Conservation (phyloP, 2,113 vertebrate species). For the Petaurus breviceps region DNA sequence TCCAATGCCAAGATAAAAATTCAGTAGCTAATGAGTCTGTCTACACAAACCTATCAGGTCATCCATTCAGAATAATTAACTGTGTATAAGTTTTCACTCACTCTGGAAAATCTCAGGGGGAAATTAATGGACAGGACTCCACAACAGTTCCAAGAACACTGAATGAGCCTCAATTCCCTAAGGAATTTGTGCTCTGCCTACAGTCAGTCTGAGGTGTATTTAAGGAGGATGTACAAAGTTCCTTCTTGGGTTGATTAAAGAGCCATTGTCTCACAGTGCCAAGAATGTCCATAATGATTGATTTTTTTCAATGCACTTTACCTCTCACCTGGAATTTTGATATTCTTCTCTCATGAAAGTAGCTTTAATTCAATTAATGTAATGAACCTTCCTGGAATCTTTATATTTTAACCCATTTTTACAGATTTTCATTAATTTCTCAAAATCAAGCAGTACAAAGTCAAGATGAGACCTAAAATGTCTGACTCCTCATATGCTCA, state of each 20-base stretch:
- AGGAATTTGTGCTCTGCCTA: neutral
- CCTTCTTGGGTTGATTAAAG: slow-evolving; percentile 48
- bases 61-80: slow-evolving; percentile 20
- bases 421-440: slow-evolving; percentile 80
- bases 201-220: neutral
- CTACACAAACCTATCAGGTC: neutral
- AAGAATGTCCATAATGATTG: slow-evolving; percentile 64
- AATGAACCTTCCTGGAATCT: slow-evolving; percentile 76
- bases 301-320: slow-evolving; percentile 67
- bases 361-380: slow-evolving; percentile 76
- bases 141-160: neutral
- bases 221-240: slow-evolving; percentile 1
- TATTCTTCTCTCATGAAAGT: slow-evolving; percentile 58
- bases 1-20: slow-evolving; percentile 47
- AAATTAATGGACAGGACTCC: neutral
- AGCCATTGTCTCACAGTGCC: slow-evolving; percentile 35
- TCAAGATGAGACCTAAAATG: slow-evolving; percentile 70
- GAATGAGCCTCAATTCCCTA: neutral
- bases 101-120: neutral
- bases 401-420: slow-evolving; percentile 78
- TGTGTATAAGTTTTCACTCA: neutral
- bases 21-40: neutral
- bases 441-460: slow-evolving; percentile 73
- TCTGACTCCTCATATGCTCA: slow-evolving; percentile 35
- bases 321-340: slow-evolving; percentile 67